Evolutionary conservation across 2,113 vertebrate species (phyloP).

Genomic region (Coryphaenoides rupestris): DNA sequence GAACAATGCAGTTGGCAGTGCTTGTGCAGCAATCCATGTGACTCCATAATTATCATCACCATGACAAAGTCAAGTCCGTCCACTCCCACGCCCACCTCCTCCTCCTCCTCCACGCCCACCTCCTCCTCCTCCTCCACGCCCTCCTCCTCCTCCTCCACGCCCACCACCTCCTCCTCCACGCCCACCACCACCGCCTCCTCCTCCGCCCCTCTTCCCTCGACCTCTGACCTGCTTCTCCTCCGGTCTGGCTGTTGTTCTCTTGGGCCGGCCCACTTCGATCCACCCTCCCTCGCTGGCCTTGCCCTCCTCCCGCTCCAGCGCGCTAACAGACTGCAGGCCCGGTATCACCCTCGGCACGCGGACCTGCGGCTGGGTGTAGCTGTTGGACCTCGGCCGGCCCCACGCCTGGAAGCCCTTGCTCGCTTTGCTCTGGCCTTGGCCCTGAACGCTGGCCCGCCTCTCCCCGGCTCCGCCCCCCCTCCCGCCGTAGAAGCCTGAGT

Average conservation of each 20-base stretch:
- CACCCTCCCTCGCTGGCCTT: conserved; percentile 83
- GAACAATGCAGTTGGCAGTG: too few relatives aligned
- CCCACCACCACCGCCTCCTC: conserved; percentile 65
- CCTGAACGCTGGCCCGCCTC: conserved; percentile 28
- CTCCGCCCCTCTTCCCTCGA: conserved; percentile 77
- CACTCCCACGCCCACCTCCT: too few relatives aligned
- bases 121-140: conserved; percentile 77
- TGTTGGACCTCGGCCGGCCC: conserved; percentile 63
- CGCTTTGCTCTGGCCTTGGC: conserved; percentile 40
- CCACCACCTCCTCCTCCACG: conserved; percentile 30
- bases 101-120: conserved; percentile 54
- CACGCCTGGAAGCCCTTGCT: conserved; percentile 57
- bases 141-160: background rate
- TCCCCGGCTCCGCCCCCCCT: conserved; percentile 37
- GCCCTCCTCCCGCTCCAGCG: conserved; percentile 68
- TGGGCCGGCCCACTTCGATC: conserved; percentile 87
- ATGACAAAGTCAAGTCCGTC: too few relatives aligned
- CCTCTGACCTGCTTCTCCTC: conserved; percentile 69
- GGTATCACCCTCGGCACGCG: conserved; percentile 73
- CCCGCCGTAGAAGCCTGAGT: conserved; percentile 55
- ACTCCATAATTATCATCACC: too few relatives aligned
- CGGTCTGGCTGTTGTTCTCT: conserved; percentile 75
- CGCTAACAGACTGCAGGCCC: conserved; percentile 75
- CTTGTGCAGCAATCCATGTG: too few relatives aligned
- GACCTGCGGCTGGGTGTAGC: conserved; percentile 39